Base-by-base conservation (phyloP, 1,140 invertebrate species). In the Coelopa frigida region DNA sequence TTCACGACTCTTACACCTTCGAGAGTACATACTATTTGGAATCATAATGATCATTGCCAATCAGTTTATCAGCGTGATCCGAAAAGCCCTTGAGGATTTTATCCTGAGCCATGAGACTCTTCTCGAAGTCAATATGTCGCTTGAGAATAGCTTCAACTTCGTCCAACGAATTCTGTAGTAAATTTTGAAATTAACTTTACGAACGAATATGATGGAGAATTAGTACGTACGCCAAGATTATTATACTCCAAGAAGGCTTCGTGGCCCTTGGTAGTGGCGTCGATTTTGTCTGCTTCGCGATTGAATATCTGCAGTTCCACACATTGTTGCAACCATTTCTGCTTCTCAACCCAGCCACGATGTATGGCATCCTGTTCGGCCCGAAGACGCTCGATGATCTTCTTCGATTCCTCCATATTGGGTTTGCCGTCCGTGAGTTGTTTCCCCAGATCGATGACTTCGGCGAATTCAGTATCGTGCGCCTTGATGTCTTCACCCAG, bases 221-320 rank as follows among this genome's bases (percentile, higher is more conserved):
- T 42, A 11, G 7, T 5, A 75, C 78, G 78, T 71, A 89, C 90
- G 27, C 93, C 94, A 31, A 92, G 75, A 56, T 94, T 83, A 8
- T 80, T 81, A 70, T 87, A 90, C 53, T 96, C 92, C 10, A 98
- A 73, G 71, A 94, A 96, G 1, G 90, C 86, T 66, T 94, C 86
- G 66, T 98, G 94, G 29, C 89, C 88, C 41, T 89, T 89, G 27
- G 89, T 94, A 4, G 89, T 85, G 1, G 94, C 91, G 72, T 98
- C 94, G 49, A 98, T 94, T 63, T 95, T 89, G 70, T 98, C 94
- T 0, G 94, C 94, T 72, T 99, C 95, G 42, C 89, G 80, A 68
- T 94, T 96, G 71, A 98, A 96, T 48, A 87, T 78, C 71, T 91
- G 87, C 39, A 95, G 72, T 56, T 94, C 87, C 14, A 91, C 73